A percentile compares a stretch with the other conserved stretches of the same genome.
Conservation (phyloP, 1,140 invertebrate genomes). For the Brachionus rubens region DNA sequence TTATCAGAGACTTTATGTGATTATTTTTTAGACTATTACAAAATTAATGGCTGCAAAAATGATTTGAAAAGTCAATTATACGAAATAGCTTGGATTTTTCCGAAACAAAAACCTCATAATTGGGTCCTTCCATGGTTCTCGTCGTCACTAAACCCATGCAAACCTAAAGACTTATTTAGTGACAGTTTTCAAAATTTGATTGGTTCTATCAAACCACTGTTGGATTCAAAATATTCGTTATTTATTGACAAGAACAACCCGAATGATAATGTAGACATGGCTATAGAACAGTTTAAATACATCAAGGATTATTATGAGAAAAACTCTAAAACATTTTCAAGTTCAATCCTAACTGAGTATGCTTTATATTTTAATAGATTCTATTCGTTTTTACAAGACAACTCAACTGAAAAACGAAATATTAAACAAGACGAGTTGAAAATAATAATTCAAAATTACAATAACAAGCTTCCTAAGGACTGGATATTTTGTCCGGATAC, state of each 20-base stretch:
- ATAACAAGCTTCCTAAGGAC: neutral
- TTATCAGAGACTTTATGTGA: neutral
- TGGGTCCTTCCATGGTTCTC: too few species aligned
- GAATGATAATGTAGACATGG: neutral
- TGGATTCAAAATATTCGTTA: neutral
- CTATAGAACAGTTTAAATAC: neutral
- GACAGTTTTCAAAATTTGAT: neutral
- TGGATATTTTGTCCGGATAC: neutral
- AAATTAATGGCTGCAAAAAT: neutral
- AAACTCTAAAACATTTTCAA: neutral
- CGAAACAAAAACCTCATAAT: neutral
- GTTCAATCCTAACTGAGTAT: neutral
- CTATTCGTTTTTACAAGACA: neutral
- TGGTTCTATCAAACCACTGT: neutral
- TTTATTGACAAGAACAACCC: neutral
- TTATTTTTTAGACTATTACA: constrained; percentile 11
- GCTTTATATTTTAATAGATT: neutral
- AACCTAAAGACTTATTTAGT: neutral
- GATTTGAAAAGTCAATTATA: neutral
- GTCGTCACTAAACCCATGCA: neutral
- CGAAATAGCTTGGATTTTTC: constrained; percentile 6
- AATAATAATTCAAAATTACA: neutral
- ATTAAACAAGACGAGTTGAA: neutral
- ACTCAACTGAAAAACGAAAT: neutral
- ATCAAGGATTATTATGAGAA: neutral